Percentiles rank a stretch among this genome's conserved stretches.
Conservation (phyloP, 2,797 vertebrate species). For the Cynodonichthys magdalenae region DNA sequence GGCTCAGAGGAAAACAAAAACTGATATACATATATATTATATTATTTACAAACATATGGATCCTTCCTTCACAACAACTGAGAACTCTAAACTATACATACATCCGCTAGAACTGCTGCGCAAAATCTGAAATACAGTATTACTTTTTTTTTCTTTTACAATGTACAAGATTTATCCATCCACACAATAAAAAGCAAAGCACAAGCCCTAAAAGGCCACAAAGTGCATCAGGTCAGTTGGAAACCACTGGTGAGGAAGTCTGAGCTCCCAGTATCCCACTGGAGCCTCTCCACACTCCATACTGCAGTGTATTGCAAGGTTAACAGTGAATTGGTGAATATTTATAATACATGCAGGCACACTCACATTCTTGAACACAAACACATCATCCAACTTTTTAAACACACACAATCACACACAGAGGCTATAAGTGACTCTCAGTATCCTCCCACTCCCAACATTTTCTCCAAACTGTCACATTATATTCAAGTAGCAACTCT, state of each 20-base stretch:
- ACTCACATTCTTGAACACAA: constrained; percentile 20
- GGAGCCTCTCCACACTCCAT: constrained; percentile 32
- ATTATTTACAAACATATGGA: constrained; percentile 72
- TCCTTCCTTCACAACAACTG: constrained; percentile 76
- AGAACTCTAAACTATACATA: constrained; percentile 82
- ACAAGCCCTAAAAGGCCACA: constrained; percentile 83
- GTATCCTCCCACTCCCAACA: constrained; percentile 31
- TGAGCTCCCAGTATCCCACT: constrained; percentile 14
- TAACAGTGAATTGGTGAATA: constrained; percentile 57
- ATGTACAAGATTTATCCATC: constrained; percentile 74
- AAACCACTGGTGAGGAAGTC: constrained; percentile 78
- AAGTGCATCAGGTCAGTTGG: constrained; percentile 85
- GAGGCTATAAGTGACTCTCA: constrained; percentile 15
- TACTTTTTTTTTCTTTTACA: constrained; percentile 66
- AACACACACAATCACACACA: background rate
- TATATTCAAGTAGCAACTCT: constrained; percentile 64
- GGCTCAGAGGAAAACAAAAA: constrained; percentile 38
- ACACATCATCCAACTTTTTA: constrained; percentile 16
- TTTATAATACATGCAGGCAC: constrained; percentile 53
- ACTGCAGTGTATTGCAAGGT: constrained; percentile 44
- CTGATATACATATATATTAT: constrained; percentile 62
- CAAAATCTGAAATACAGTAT: constrained; percentile 83
- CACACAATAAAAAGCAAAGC: constrained; percentile 75
- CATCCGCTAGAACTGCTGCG: constrained; percentile 76
- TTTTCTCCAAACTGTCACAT: constrained; percentile 40